Evolutionary conservation across 92 coral and sea anemone species (phyloP).

Genomic region (Umimayanthus kanabou): DNA sequence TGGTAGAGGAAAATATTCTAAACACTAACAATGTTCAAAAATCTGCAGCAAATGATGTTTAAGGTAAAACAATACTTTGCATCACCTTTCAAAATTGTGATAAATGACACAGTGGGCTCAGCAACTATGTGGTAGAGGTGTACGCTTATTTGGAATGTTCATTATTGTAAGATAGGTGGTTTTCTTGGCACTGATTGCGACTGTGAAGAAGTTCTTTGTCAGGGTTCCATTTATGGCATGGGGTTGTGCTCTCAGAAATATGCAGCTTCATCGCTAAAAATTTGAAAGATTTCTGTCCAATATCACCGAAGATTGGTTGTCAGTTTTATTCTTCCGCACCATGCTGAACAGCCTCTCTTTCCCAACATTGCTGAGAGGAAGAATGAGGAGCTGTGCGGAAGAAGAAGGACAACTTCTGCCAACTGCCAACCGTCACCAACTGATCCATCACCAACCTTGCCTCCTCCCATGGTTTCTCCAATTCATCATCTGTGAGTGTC

Average conservation of each 20-base stretch:
- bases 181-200: constrained; percentile 6
- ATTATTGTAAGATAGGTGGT: too few species aligned
- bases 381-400: too few species aligned
- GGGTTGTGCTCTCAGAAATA: constrained; percentile 10
- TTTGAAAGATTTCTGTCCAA: constrained; percentile 44
- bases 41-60: too few species aligned
- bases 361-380: constrained; percentile 45
- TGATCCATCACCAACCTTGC: constrained; percentile 8
- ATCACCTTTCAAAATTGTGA: too few species aligned
- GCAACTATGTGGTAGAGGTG: too few species aligned
- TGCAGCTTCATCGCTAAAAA: constrained; percentile 41
- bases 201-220: constrained; percentile 25
- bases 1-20: too few species aligned
- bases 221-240: constrained; percentile 41
- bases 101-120: too few species aligned
- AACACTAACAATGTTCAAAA: too few species aligned
- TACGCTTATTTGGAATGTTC: too few species aligned
- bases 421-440: too few species aligned
- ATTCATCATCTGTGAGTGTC: constrained; percentile 34
- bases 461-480: too few species aligned
- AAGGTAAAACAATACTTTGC: too few species aligned
- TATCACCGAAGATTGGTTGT: constrained; percentile 23
- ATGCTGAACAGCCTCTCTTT: constrained; percentile 44
- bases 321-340: constrained; percentile 43
- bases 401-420: constrained; percentile 46